Evolutionary conservation across 2,888 invertebrate genomes (phyloP).

Genomic region (Matsumyia berberina): DNA sequence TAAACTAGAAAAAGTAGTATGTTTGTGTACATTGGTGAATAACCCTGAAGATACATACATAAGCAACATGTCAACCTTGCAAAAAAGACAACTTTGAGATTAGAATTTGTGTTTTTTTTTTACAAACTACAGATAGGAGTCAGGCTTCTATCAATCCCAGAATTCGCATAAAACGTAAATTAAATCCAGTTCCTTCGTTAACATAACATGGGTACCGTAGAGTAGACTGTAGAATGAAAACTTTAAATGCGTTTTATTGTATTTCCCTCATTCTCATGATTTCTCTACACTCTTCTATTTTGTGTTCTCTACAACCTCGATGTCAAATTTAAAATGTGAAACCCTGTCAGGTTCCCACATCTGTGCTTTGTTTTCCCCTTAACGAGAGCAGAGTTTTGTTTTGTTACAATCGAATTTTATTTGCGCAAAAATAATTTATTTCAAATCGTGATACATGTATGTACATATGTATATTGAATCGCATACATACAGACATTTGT

Average conservation of each 20-base stretch:
- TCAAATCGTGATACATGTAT: not conserved
- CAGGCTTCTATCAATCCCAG: too few relatives aligned
- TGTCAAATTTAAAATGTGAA: slow-evolving; percentile 17
- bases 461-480: slow-evolving; percentile 8
- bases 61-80: too few relatives aligned
- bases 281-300: not conserved
- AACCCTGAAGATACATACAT: too few relatives aligned
- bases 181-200: too few relatives aligned
- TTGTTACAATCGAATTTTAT: slow-evolving; percentile 3
- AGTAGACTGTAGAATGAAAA: not conserved
- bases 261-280: slow-evolving; percentile 9
- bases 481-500: slow-evolving; percentile 3
- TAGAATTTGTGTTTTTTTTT: too few relatives aligned
- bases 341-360: slow-evolving; percentile 6
- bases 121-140: too few relatives aligned
- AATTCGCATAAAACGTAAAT: too few relatives aligned
- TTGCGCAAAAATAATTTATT: not conserved
- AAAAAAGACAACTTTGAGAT: too few relatives aligned
- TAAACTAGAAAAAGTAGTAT: too few relatives aligned
- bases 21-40: too few relatives aligned
- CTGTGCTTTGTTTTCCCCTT: not conserved
- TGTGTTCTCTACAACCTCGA: not conserved
- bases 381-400: not conserved
- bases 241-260: not conserved
- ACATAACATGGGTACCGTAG: too few relatives aligned